Conservation (phyloP, 2,113 vertebrate genomes). For the Ceuthmochares aereus region DNA sequence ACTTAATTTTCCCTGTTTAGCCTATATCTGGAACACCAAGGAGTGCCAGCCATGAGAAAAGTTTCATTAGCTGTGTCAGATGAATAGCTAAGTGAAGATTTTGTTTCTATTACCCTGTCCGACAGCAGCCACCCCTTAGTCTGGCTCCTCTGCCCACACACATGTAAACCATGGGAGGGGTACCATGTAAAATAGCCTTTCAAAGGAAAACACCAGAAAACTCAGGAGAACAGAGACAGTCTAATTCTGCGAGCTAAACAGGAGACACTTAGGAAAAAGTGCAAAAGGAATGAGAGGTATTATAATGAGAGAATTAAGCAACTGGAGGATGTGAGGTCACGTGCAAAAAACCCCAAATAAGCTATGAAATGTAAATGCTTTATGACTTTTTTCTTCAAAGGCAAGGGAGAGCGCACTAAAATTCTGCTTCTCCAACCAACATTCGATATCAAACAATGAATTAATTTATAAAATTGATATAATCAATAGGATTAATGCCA, state of each 20-base stretch:
- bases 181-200: conserved; percentile 46
- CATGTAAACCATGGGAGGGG: conserved; percentile 61
- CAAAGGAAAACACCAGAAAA: conserved; percentile 37
- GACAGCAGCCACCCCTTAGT: conserved; percentile 39
- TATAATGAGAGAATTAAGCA: background rate
- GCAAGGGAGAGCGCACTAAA: background rate
- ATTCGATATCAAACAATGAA: background rate
- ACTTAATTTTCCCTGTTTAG: conserved; percentile 8
- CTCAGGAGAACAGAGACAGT: background rate
- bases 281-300: background rate
- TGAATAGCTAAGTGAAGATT: background rate
- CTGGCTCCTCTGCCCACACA: conserved; percentile 60
- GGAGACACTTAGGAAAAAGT: background rate
- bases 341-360: background rate
- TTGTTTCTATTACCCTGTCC: background rate
- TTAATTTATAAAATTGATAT: background rate
- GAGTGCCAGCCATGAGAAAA: background rate
- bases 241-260: background rate
- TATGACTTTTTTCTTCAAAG: background rate
- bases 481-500: background rate
- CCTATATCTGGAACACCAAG: background rate
- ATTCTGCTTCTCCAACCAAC: background rate
- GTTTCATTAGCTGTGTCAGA: background rate
- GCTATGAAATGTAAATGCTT: background rate
- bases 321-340: background rate